These are phyloP conservation scores for Pomacea canaliculata DNA, from an alignment of 2,888 invertebrate species.

Conservation along the genomic window DNA sequence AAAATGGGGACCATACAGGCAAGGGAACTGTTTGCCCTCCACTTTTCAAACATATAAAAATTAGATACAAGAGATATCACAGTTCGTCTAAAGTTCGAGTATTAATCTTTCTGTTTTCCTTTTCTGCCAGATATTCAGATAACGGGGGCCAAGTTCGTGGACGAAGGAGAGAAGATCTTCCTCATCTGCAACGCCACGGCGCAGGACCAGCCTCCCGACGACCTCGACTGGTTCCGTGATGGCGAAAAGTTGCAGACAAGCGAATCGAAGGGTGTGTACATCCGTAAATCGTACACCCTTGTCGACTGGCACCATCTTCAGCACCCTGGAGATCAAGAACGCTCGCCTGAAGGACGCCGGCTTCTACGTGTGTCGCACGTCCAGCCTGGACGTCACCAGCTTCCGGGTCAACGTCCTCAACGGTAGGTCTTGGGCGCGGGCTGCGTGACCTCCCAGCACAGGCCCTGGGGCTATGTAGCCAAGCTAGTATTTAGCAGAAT, in stretches of 20 bases:
- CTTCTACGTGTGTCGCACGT: conserved; percentile 52
- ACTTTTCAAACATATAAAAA: too few relatives aligned
- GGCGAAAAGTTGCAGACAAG: conserved; percentile 26
- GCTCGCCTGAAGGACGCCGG: conserved; percentile 46
- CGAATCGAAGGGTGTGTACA: conserved; percentile 20
- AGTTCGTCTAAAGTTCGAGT: too few relatives aligned
- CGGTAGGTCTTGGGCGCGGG: conserved; percentile 35
- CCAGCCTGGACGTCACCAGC: conserved; percentile 48
- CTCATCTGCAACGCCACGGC: conserved; percentile 57
- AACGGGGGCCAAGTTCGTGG: conserved; percentile 42
- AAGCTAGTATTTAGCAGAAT: too few relatives aligned
- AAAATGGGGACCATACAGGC: too few relatives aligned
- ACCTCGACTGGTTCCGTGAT: conserved; percentile 57
- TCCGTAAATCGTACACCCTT: conserved; percentile 45
- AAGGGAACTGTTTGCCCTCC: too few relatives aligned
- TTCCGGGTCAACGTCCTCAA: conserved; percentile 49
- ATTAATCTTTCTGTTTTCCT: too few relatives aligned
- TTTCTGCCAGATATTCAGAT: conserved; percentile 40
- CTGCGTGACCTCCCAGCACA: background rate
- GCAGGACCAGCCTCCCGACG: conserved; percentile 48
- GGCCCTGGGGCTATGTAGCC: background rate
- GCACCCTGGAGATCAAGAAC: conserved; percentile 49
- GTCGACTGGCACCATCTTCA: conserved; percentile 47
- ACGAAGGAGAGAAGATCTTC: conserved; percentile 45
- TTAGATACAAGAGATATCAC: too few relatives aligned